These are phyloP conservation scores for Periophthalmus magnuspinnatus DNA, from an alignment of 2,797 vertebrate genomes.

Conservation along the genomic window DNA sequence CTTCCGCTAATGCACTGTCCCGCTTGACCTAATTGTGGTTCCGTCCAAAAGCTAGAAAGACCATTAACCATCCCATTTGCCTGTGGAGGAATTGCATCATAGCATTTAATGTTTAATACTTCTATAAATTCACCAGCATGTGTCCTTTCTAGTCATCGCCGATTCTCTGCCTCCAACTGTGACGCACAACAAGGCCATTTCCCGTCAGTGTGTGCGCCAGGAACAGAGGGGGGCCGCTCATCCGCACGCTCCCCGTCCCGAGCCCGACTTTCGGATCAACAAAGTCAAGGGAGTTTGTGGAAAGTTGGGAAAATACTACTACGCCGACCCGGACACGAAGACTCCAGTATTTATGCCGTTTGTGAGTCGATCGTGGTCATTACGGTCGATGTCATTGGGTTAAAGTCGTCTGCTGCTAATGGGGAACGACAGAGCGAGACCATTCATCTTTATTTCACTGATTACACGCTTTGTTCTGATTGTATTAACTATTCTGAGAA, in stretches of 20 bases:
- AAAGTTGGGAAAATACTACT: conserved; percentile 22
- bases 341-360: conserved; percentile 27
- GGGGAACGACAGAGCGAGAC: background rate
- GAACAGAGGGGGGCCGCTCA: conserved; percentile 18
- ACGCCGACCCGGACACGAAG: conserved; percentile 25
- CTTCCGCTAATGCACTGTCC: conserved; percentile 64
- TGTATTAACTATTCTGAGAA: background rate
- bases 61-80: conserved; percentile 71
- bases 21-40: conserved; percentile 73
- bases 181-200: conserved; percentile 48
- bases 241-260: conserved; percentile 20
- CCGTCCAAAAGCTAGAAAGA: conserved; percentile 55
- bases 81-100: conserved; percentile 68
- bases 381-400: conserved; percentile 11
- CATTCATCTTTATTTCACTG: conserved; percentile 1
- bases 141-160: conserved; percentile 41
- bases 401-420: conserved; percentile 13
- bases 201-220: conserved; percentile 38
- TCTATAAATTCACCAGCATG: conserved; percentile 73
- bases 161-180: conserved; percentile 45
- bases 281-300: conserved; percentile 34
- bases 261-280: conserved; percentile 23
- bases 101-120: conserved; percentile 73
- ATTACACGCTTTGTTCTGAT: background rate
- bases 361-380: background rate